A percentile compares a stretch with the other conserved stretches of the same genome.
Conservation (phyloP, 2,113 vertebrate species). For the Brachyhypopomus gauderio region DNA sequence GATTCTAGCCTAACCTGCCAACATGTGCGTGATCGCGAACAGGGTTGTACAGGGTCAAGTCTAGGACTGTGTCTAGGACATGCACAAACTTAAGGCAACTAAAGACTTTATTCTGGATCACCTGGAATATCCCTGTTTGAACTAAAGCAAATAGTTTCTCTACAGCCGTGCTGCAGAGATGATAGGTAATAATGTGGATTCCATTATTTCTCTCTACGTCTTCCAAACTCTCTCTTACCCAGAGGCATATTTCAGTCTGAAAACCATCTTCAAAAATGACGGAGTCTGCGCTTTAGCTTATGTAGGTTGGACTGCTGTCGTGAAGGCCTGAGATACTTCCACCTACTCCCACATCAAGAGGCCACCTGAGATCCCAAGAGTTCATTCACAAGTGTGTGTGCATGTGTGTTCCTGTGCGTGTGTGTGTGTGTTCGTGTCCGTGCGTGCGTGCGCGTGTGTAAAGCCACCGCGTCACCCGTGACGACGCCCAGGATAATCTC, state of each 20-base stretch:
- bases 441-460: slow-evolving; percentile 24
- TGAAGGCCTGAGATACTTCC: slow-evolving; percentile 37
- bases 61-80: neutral
- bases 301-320: neutral
- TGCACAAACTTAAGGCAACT: slow-evolving; percentile 25
- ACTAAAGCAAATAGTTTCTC: slow-evolving; percentile 37
- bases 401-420: neutral
- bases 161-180: slow-evolving; percentile 26
- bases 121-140: slow-evolving; percentile 21
- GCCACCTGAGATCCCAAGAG: slow-evolving; percentile 14
- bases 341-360: slow-evolving; percentile 56
- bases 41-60: slow-evolving; percentile 1
- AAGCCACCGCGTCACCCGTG: slow-evolving; percentile 32
- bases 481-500: slow-evolving; percentile 14
- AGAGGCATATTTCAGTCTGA: slow-evolving; percentile 23
- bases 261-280: slow-evolving; percentile 42
- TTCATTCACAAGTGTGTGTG: neutral
- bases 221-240: slow-evolving; percentile 15
- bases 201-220: slow-evolving; percentile 19
- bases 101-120: slow-evolving; percentile 23
- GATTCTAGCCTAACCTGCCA: slow-evolving; percentile 2
- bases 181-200: slow-evolving; percentile 48
- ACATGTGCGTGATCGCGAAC: neutral
- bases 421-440: slow-evolving; percentile 16
- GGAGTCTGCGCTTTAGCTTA: slow-evolving; percentile 37